Evolutionary conservation across 2,797 vertebrate species (phyloP), one percentile per base, ranked within the genome.

Genomic region (Buphagus erythrorhynchus): DNA sequence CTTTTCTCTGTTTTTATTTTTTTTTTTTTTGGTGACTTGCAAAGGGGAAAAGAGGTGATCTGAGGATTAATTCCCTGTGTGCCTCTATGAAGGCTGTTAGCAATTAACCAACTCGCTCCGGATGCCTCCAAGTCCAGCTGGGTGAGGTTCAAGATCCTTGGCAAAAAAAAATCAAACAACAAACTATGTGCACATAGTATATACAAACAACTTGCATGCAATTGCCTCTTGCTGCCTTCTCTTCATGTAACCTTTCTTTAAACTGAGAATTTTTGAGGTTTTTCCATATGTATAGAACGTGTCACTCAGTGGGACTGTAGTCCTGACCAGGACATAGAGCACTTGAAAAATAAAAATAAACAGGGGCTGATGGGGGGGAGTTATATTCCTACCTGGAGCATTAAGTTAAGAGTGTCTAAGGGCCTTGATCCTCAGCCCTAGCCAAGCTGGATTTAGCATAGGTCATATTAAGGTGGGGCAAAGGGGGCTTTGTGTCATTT

Each of bases 401-500:
- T 97, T 96, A 96, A 90, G 92, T 86, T 96, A 95, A 95, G 94
- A 90, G 77, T 95, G 93, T 84, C 93, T 96, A 79, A 95, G 63
- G 94, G 91, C 89, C 72, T 93, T 96, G 95, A 96, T 95, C 95
- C 95, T 94, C 54, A 94, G 93, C 51, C 94, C 85, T 58, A 95
- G 96, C 91, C 95, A 96, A 96, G 94, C 95, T 96, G 96, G 95
- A 93, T 96, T 95, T 95, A 94, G 52, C 28, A 12, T 78, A 81
- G 96, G 87, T 94, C 94, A 38, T 68, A 72, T 52, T 86, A 78
- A 95, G 89, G 95, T 95, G 91, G 96, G 89, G 94, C 75, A 78
- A 96, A 72, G 62, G 89, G 96, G 91, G 76, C 91, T 96, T 96
- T 96, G 76, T 97, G 96, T 88, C 89, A 88, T 96, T 96, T 97